Conservation (phyloP, 1,140 invertebrate genomes). For the Drosophila equinoxialis region DNA sequence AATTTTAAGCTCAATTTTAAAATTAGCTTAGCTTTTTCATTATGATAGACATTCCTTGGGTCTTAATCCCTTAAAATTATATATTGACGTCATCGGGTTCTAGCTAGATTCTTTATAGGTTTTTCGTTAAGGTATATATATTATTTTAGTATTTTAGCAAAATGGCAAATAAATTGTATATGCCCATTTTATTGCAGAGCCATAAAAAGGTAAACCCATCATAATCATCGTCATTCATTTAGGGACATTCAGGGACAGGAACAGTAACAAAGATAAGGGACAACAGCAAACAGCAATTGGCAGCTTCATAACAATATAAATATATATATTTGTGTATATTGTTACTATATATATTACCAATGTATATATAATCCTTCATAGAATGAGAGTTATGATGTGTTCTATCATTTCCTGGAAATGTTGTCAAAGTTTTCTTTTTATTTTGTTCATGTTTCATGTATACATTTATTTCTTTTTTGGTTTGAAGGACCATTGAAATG, state of each 20-base stretch:
- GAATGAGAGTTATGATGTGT: conserved; percentile 38
- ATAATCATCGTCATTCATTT: conserved; percentile 17
- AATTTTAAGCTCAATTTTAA: no score
- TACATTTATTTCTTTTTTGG: not conserved
- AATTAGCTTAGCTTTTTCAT: no score
- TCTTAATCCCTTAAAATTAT: no score
- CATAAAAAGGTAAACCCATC: conserved; percentile 2
- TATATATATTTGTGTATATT: conserved; percentile 3
- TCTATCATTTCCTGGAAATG: conserved; percentile 54
- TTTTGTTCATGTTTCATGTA: not conserved
- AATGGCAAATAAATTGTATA: conserved; percentile 5
- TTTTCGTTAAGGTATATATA: not conserved
- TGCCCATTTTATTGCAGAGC: not conserved
- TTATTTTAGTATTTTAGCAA: not conserved
- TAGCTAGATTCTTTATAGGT: no score
- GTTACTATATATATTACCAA: conserved; percentile 13
- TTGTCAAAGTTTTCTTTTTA: conserved; percentile 22
- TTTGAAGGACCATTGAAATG: conserved; percentile 48
- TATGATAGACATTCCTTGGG: no score
- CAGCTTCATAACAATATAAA: conserved; percentile 33
- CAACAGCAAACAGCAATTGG: conserved; percentile 36
- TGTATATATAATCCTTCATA: conserved; percentile 38
- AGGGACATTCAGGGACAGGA: conserved; percentile 24
- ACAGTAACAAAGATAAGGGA: conserved; percentile 24
- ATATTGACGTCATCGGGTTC: no score